Base-by-base conservation (phyloP, 35 echinoderm and acorn worm genomes). In the Hemicentrotus pulcherrimus region DNA sequence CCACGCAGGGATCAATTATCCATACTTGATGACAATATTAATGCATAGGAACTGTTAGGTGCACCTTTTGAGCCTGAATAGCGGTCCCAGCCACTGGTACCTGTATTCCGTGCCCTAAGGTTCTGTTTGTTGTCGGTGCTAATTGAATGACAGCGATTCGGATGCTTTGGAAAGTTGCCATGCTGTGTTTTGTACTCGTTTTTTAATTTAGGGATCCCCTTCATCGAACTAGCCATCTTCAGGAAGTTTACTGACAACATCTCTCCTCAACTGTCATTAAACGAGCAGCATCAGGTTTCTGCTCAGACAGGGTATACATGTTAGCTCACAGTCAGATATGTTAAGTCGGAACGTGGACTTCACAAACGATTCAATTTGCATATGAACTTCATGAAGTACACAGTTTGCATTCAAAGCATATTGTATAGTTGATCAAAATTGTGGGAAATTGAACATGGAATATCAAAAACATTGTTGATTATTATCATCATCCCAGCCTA, bases 11-110 rank as follows among this genome's bases (percentile, higher is more conserved):
- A 78, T 78, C 65, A 78, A 78, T 78, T 78, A 78, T 78, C 65
- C 65, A 78, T 28, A 78, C 65, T n/a, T 78, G 15, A 78, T n/a
- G 65, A 78, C 65, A 78, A 78, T 78, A 78, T 78, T 78, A 78
- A 78, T 78, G 65, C 65, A 28, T 78, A 22, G 65, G 65, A 78
- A 78, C 65, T n/a, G 6, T n/a, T 4, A 22, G 65, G 28, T 28
- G 24, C 50, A 10, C n/a, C 3, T 78, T 78, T 2, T n/a, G 52
- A n/a, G 65, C 6, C n/a, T 78, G 22, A n/a, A 78, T 78, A 78
- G 65, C 22, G 19, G 65, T 22, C 6, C 65, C 19, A 78, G 6
- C 19, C 24, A 78, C 28, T 6, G 19, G 65, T 78, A 28, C 24
- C 65, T 78, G 19, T 78, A 22, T 28, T 11, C 11, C 22, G 61